Base-by-base conservation (phyloP, 2,113 vertebrate genomes). In the Collichthys lucidus region DNA sequence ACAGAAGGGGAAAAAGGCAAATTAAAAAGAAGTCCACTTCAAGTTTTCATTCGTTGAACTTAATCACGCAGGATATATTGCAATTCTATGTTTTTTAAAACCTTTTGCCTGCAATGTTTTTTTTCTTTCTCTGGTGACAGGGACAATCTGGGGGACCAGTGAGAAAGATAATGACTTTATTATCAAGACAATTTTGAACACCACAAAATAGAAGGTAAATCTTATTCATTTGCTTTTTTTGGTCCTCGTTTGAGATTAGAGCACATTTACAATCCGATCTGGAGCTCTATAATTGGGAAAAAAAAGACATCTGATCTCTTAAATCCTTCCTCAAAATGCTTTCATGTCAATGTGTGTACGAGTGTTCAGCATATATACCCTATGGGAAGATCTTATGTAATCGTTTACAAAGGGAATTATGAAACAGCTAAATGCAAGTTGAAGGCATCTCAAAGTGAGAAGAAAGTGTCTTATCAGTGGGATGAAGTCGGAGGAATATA, bases 381-480 rank as follows among this genome's bases (percentile, higher is more conserved):
- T 79, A 84, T 78, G 56, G 29, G 77, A 68, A 46, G 14, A 22
- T 59, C 61, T 86, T 88, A 84, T 76, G 29, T 46, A 83, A 78
- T n/a, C 31, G 14, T 69, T 26, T 44, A 20, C 35, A 84, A 78
- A 75, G 66, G 20, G 60, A 89, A 79, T 89, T 71, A 90, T 78
- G 26, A 86, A 82, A 47, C 24, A 52, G 69, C 70, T 55, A 46
- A 70, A 82, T 85, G 62, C 29, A 77, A 77, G 80, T 73, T 67
- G 82, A 91, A 77, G 79, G 65, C 72, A 83, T 86, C 63, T 82
- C 66, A 90, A 83, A 90, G 77, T 72, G 66, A 88, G 83, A 40
- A 80, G 70, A 84, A 75, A 69, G 70, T 71, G 67, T 89, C 77
- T 88, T 86, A 90, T 93, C 74, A 86, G 66, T 50, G n/a, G 71